A percentile compares a stretch with the other conserved stretches of the same genome.
phyloP scores from a whole-genome alignment of 2,888 invertebrate species.

The Aporophyla nigra region DNA sequence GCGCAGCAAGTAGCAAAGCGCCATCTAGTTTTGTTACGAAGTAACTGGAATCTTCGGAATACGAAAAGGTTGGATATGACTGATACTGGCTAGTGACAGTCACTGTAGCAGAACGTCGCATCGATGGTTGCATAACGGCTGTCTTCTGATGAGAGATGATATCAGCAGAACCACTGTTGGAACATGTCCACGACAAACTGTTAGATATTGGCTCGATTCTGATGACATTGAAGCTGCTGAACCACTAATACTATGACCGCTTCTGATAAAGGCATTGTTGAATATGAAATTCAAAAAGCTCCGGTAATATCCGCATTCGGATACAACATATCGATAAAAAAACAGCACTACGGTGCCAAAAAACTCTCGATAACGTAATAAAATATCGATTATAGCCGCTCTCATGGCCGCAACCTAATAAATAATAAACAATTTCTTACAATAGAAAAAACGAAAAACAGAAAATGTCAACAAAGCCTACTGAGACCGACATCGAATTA shows the following conservation, averaged over 20 bases:
- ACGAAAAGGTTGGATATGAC: background rate
- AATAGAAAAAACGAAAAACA: slow-evolving; percentile 82
- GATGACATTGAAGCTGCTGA: background rate
- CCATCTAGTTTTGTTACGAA: background rate
- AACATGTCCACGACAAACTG: background rate
- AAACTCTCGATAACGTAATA: slow-evolving; percentile 19
- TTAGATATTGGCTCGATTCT: background rate
- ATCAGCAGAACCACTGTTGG: background rate
- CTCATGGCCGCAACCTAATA: slow-evolving; percentile 60
- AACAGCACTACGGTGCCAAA: slow-evolving; percentile 20
- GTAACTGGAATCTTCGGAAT: background rate
- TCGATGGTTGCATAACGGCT: no score
- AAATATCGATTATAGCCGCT: slow-evolving; percentile 46
- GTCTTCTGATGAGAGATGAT: background rate
- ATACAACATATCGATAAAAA: slow-evolving; percentile 7
- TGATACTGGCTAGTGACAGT: background rate
- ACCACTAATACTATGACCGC: background rate
- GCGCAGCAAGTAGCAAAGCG: background rate
- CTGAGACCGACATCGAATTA: slow-evolving; percentile 67
- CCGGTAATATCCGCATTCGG: background rate
- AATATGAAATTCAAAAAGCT: background rate
- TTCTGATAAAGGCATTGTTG: background rate
- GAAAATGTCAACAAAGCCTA: slow-evolving; percentile 80
- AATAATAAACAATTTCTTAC: slow-evolving; percentile 73
- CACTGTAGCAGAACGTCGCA: background rate